phyloP scores from a whole-genome alignment of 2,797 vertebrate genomes.

The Acanthurus tractus region DNA sequence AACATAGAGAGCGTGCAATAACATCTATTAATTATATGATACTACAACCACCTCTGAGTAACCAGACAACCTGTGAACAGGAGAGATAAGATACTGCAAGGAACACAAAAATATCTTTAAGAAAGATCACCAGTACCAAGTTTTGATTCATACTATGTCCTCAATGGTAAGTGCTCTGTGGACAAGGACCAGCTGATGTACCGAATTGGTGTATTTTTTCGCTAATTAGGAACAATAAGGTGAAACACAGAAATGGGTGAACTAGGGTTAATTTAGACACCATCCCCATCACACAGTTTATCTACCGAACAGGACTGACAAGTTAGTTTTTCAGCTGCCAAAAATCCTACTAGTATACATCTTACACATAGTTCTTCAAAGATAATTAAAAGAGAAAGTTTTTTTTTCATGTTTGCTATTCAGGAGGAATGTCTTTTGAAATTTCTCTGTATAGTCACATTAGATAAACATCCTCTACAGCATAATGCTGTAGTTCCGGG shows the following conservation, averaged over 20 bases:
- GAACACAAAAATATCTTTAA: not conserved
- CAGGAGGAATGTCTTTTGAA: not conserved
- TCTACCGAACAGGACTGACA: not conserved
- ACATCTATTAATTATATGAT: not conserved
- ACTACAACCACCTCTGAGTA: not conserved
- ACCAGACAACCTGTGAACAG: not conserved
- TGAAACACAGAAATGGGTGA: not conserved
- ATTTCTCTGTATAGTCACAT: not conserved
- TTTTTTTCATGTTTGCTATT: not conserved
- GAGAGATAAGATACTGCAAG: not conserved
- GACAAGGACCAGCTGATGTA: not conserved
- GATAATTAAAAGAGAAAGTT: no score
- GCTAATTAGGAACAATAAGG: not conserved
- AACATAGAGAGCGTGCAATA: conserved; percentile 22
- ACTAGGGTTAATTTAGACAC: not conserved
- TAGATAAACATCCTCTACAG: not conserved
- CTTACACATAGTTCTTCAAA: not conserved
- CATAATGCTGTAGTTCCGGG: not conserved
- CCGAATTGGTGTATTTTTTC: accelerated
- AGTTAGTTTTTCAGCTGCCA: not conserved
- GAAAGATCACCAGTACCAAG: not conserved
- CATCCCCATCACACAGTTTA: not conserved
- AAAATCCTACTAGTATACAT: not conserved
- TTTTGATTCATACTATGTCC: not conserved
- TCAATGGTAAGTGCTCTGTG: not conserved